phyloP scores from a whole-genome alignment of 2,797 vertebrate species.

The Lerista edwardsae region DNA sequence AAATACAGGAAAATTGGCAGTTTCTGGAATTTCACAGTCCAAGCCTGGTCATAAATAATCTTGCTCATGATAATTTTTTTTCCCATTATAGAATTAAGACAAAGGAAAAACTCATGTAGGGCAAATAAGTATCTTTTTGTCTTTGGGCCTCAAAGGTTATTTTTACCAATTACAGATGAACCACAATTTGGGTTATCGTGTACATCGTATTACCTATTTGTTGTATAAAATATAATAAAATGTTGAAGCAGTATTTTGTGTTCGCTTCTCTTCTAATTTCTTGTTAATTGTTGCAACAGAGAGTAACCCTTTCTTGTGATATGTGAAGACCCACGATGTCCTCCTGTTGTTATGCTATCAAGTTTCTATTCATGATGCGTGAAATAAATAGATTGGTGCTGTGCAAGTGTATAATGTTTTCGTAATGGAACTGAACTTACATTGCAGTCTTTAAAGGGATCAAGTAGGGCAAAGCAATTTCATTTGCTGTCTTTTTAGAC shows the following conservation, averaged over 20 bases:
- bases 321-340: neutral
- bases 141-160: neutral
- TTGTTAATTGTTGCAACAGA: conserved; percentile 28
- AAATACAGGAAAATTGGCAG: conserved; percentile 5
- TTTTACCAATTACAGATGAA: conserved; percentile 13
- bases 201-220: neutral
- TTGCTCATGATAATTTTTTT: neutral
- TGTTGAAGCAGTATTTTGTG: conserved; percentile 33
- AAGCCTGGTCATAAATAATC: neutral
- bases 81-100: conserved; percentile 4
- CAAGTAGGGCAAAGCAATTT: neutral
- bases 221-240: conserved; percentile 42
- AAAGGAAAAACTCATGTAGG: fast-evolving
- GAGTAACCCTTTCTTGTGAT: conserved; percentile 26
- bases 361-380: conserved; percentile 27
- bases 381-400: conserved; percentile 2
- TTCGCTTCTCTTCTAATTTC: conserved; percentile 56
- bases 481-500: neutral
- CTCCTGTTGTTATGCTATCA: conserved; percentile 10
- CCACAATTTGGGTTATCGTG: neutral
- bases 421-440: neutral
- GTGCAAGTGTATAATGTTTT: conserved; percentile 42
- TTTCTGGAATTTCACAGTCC: neutral
- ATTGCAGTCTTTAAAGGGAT: neutral
- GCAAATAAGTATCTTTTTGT: neutral